Conservation (phyloP, 37 sponge, comb jelly and placozoan genomes). For the Oopsacas minuta region DNA sequence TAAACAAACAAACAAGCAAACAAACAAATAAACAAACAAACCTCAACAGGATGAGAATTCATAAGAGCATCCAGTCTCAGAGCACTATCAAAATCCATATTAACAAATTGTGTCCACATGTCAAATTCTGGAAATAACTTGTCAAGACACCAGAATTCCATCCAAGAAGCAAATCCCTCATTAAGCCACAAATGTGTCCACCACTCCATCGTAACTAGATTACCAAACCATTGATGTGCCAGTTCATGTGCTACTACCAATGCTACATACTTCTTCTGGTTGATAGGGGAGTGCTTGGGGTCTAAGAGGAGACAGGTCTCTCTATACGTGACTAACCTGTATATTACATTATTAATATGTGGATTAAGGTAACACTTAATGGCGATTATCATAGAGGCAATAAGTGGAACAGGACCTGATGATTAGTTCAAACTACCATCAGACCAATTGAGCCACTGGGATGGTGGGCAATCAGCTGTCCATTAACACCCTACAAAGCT, state of each 20-base stretch:
- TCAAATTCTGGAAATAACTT: slow-evolving; percentile 78
- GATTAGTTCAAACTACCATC: too few species aligned
- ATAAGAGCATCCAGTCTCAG: slow-evolving; percentile 67
- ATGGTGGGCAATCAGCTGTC: too few species aligned
- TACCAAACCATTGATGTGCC: slow-evolving; percentile 97
- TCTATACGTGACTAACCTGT: slow-evolving; percentile 27
- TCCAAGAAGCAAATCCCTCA: slow-evolving; percentile 92
- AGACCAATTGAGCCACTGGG: too few species aligned
- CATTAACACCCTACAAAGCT: too few species aligned
- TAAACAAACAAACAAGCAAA: background rate
- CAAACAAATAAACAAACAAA: background rate
- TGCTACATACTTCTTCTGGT: background rate
- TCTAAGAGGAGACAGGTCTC: slow-evolving; percentile 29
- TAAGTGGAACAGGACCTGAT: too few species aligned
- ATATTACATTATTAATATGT: too few species aligned
- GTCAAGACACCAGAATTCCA: slow-evolving; percentile 94
- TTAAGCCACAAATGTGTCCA: slow-evolving; percentile 98
- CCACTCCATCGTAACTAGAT: slow-evolving; percentile 97
- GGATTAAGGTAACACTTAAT: too few species aligned
- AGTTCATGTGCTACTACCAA: slow-evolving; percentile 53
- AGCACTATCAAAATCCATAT: slow-evolving; percentile 50
- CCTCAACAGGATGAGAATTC: slow-evolving; percentile 78
- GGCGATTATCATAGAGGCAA: too few species aligned
- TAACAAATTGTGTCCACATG: slow-evolving; percentile 88
- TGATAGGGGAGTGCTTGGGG: slow-evolving; percentile 5